Base-by-base conservation (phyloP, 2,888 invertebrate genomes). In the Chymomyza caudatula region DNA sequence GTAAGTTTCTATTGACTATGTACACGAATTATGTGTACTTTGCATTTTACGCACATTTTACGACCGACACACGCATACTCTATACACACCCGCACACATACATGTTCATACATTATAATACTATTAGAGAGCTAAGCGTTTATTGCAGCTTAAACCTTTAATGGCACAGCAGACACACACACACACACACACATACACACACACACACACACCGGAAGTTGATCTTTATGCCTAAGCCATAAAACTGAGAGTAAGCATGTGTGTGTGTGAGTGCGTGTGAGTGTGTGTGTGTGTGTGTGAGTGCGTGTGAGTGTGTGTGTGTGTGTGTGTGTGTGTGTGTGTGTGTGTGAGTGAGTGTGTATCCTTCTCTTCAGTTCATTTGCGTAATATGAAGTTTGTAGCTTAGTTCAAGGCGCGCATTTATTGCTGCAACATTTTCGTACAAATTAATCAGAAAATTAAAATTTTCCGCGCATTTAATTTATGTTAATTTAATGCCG, bases 11-110 rank as follows among this genome's bases (percentile, higher is more conserved):
- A n/a, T n/a, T n/a, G n/a, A n/a, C n/a, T n/a, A n/a, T n/a, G n/a
- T n/a, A n/a, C n/a, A n/a, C n/a, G n/a, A n/a, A n/a, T n/a, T n/a
- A n/a, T n/a, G n/a, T n/a, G n/a, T n/a, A n/a, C n/a, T n/a, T n/a
- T n/a, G n/a, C n/a, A n/a, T 85, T 85, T 85, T 83, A 80, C 83
- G 78, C 84, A 83, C 85, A 15, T n/a, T n/a, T 85, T 83, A 80
- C 77, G 73, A 66, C 83, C 66, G 56, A 62, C 63, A 52, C 63
- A 69, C 29, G 29, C 29, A 29, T 29, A 8, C 29, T 29, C 1
- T 29, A 29, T 55, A 47, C 55, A 58, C 64, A 25, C 19, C 6
- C 25, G 8, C n/a, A 37, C 60, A 61, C 5, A 49, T 29, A 42
- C 37, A 47, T 4, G 17, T 15, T n/a, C 11, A 22, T 13, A 8